Evolutionary conservation across 2,888 invertebrate species (phyloP).

Genomic region (Esperia sulphurella): DNA sequence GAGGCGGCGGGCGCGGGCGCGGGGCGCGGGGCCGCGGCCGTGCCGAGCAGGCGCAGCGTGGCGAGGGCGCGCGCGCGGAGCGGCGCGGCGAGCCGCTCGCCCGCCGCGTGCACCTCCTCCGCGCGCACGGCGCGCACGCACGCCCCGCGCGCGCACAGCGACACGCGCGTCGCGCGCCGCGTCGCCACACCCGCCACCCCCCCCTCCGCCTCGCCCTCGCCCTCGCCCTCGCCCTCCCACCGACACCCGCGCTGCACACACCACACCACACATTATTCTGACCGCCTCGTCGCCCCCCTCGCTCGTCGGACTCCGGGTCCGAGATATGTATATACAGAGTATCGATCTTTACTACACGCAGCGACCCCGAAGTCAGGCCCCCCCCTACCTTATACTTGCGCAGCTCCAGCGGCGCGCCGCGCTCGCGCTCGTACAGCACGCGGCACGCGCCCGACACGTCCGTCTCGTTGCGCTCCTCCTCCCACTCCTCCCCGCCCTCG

Average conservation of each 20-base stretch:
- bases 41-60: constrained; percentile 8
- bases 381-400: neutral
- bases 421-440: neutral
- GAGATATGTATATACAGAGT: no score
- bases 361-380: neutral
- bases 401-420: neutral
- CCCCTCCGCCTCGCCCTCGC: neutral
- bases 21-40: neutral
- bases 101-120: constrained; percentile 41
- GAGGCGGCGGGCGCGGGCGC: neutral
- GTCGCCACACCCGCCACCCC: constrained; percentile 15
- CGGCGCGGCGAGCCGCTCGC: constrained; percentile 18
- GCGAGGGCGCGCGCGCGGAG: constrained; percentile 39
- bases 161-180: constrained; percentile 44
- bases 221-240: neutral
- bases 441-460: neutral
- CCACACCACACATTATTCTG: neutral
- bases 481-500: neutral
- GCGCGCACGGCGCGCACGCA: constrained; percentile 34
- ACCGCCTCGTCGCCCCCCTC: neutral
- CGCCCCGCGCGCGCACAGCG: constrained; percentile 20
- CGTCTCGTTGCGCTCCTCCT: neutral
- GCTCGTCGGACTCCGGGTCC: neutral
- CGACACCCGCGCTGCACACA: neutral
- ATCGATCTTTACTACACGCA: no score